A percentile compares a stretch with the other conserved stretches of the same genome.
These are phyloP conservation scores for Congeria kusceri DNA, from an alignment of 2,888 invertebrate species.

Conservation along the genomic window DNA sequence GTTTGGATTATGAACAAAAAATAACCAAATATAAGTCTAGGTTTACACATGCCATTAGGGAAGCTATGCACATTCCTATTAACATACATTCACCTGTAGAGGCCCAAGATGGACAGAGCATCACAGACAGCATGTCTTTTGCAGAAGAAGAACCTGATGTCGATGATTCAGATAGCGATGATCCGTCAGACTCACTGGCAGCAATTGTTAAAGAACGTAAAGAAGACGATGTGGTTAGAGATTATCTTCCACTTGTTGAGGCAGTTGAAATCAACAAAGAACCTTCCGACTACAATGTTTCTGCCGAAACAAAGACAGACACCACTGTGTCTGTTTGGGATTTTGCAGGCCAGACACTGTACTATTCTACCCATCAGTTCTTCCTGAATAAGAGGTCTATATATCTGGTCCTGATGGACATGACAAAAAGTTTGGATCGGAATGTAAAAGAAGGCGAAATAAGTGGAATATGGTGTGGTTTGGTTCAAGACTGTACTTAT, in stretches of 20 bases:
- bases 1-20: not conserved
- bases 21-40: no score
- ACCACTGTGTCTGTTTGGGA: slow-evolving; percentile 50
- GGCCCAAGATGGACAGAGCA: no score
- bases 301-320: not conserved
- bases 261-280: not conserved
- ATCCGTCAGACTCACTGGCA: no score
- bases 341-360: no score
- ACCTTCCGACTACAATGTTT: not conserved
- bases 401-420: slow-evolving; percentile 49
- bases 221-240: no score
- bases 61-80: not conserved
- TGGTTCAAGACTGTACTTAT: slow-evolving; percentile 33
- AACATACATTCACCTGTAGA: not conserved
- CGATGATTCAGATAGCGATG: not conserved
- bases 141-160: no score
- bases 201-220: no score
- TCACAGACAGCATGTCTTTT: not conserved
- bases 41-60: no score
- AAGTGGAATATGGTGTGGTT: slow-evolving; percentile 5
- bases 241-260: no score
- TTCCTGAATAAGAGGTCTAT: slow-evolving; percentile 53
- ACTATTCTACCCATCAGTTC: slow-evolving; percentile 60
- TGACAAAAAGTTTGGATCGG: slow-evolving; percentile 23
- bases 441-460: slow-evolving; percentile 9